Base-by-base conservation (phyloP, 2,113 vertebrate species). In the Orientallactaga bullata region DNA sequence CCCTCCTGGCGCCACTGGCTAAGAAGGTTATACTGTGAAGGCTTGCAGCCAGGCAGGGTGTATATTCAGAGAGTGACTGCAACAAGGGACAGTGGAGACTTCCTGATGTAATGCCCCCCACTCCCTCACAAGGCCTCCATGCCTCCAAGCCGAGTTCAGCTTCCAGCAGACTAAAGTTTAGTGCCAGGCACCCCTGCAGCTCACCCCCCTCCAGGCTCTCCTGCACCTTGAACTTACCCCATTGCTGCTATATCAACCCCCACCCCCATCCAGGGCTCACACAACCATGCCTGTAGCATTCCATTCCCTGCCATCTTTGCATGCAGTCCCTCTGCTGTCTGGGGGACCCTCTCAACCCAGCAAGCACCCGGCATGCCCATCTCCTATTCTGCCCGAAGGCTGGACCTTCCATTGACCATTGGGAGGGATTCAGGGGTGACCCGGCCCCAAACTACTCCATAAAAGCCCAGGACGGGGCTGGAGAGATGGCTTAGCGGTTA, bases 211-310 rank as follows among this genome's bases (percentile, higher is more conserved):
- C 42, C 42, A 47, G 5, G n/a, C n/a, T 66, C 55, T 72, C 13
- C 47, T 13, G 8, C 28, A 21, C 13, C 7, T 39, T 30, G 42
- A 68, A 26, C 55, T n/a, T 3, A 35, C 17, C 8, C 16, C 28
- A 5, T 13, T 74, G 51, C 47, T 32, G 42, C 58, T 65, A 17
- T 65, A 13, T 77, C 32, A 3, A 47, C 42, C 61, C 47, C 39
- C 0, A 0, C 12, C 17, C 30, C 65, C 11, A 10, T 24, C 39
- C 28, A 37, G 55, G 55, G 55, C 16, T 4, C 0, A 5, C 16
- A 60, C 2, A 20, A 30, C 23, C 39, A n/a, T 1, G 15, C 51
- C n/a, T 1, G 0, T 4, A 28, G 42, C 4, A 24, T 42, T 5
- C 35, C 81, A 71, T 42, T 4, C 35, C 81, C 76, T 2, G 23